Evolutionary conservation across 2,888 invertebrate genomes (phyloP), one percentile per base, ranked within the genome.

Genomic region (Agrochola lychnidis): DNA sequence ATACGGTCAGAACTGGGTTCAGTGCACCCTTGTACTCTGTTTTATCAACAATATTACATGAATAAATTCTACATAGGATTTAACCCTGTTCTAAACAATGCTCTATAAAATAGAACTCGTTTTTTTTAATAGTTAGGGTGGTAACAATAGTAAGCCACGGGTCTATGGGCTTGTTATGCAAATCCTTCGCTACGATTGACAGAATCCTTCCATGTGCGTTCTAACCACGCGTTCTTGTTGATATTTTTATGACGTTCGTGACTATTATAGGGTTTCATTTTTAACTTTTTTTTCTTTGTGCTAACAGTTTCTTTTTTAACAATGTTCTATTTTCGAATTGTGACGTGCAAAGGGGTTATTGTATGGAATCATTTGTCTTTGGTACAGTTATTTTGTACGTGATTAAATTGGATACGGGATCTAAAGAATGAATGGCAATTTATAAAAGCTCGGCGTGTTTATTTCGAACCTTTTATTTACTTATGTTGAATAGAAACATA

Each of bases 201-300:
- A 61, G 62, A 84, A 84, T 84, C 79, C 75, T 72, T 78, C 51
- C 70, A 71, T 48, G 73, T 70, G 69, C 69, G 64, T 61, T 74
- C 64, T 12, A 57, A 53, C 67, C 83, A 85, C 84, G 85, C 78
- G 81, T 66, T 69, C 76, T 53, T 75, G 66, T 69, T 73, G 71
- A 70, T 79, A 76, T 81, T 83, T 85, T 81, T 74, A 83, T 85
- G 25, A 36, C 30, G 67, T 75, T 70, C 81, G 81, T 85, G 78
- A 76, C 77, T 22, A 71, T 73, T 67, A 22, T 70, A 78, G 74
- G 57, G 78, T 83, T 78, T 45, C 25, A 70, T 74, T 81, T 75
- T 67, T 57, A 51, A 61, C 25, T 51, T 59, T 57, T 66, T 51
- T 63, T 62, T 83, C 57, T 7, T 57, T 73, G 74, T 68, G 68